Evolutionary conservation across 2,113 vertebrate genomes (phyloP).

Genomic region (Amphilophus citrinellus): DNA sequence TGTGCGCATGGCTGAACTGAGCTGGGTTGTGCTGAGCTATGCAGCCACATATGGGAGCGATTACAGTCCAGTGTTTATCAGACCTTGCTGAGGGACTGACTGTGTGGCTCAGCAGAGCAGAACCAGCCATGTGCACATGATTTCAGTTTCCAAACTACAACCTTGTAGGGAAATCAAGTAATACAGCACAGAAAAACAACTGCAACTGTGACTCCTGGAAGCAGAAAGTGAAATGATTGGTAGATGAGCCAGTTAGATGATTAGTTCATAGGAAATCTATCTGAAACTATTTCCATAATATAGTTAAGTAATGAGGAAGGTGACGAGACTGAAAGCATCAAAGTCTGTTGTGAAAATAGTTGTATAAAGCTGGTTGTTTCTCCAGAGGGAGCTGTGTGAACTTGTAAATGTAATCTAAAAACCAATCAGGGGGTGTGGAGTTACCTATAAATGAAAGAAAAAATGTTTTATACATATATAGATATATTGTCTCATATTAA

Average conservation of each 20-base stretch:
- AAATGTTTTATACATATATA: not conserved
- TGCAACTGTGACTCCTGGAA: not conserved
- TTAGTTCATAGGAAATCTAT: not conserved
- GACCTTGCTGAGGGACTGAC: conserved; percentile 66
- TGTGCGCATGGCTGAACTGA: conserved; percentile 55
- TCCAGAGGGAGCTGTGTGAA: conserved; percentile 19
- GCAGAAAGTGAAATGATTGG: not conserved
- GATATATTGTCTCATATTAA: not conserved
- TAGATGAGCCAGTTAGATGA: not conserved
- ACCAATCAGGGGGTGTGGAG: not conserved
- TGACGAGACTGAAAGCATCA: not conserved
- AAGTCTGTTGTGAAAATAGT: conserved; percentile 4
- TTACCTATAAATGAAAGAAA: not conserved
- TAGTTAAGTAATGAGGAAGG: not conserved
- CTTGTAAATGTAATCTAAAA: not conserved
- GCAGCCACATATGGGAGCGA: conserved; percentile 82
- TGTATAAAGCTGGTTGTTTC: not conserved
- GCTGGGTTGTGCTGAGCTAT: conserved; percentile 64
- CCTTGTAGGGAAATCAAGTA: conserved; percentile 46
- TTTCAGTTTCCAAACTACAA: conserved; percentile 33
- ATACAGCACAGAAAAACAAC: not conserved
- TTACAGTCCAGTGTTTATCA: conserved; percentile 78
- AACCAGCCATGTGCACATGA: conserved; percentile 35
- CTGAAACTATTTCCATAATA: not conserved
- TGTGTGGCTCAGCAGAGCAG: conserved; percentile 58